Percentiles rank a stretch among this genome's conserved stretches.
Evolutionary conservation across 2,797 vertebrate genomes (phyloP).

Genomic region (Ctenosaura bakeri): DNA sequence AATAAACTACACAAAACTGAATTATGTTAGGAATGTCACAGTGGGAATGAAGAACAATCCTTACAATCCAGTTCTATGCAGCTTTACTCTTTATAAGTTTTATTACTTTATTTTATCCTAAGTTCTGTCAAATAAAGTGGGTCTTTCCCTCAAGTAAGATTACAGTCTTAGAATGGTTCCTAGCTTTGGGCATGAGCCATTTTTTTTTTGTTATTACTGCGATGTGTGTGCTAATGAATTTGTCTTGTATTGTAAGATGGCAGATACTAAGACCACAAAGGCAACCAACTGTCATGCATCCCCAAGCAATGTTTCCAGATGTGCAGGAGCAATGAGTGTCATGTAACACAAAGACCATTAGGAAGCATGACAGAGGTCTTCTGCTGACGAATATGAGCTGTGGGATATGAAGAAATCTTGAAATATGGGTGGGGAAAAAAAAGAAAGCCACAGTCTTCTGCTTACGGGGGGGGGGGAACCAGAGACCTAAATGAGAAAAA

Average conservation of each 20-base stretch:
- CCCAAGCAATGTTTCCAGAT: background rate
- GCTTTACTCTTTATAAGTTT: background rate
- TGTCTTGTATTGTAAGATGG: background rate
- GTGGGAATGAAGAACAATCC: background rate
- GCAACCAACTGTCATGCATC: background rate
- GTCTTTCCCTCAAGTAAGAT: background rate
- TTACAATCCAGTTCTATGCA: background rate
- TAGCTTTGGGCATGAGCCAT: background rate
- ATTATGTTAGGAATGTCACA: background rate
- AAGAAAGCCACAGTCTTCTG: constrained; percentile 7
- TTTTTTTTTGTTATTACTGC: background rate
- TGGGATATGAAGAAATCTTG: constrained; percentile 37
- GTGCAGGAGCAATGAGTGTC: background rate
- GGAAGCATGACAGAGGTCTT: background rate
- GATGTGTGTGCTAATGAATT: background rate
- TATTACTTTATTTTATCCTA: too few relatives aligned
- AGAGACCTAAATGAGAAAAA: constrained; percentile 37
- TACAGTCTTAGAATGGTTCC: background rate
- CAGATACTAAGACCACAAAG: background rate
- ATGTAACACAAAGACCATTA: background rate
- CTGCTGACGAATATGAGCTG: constrained; percentile 32
- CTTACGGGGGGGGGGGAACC: constrained; percentile 29
- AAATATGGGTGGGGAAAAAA: background rate
- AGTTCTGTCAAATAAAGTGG: background rate
- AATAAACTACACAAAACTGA: background rate